Conservation (phyloP, 2,113 vertebrate species). For the Heteronetta atricapilla region DNA sequence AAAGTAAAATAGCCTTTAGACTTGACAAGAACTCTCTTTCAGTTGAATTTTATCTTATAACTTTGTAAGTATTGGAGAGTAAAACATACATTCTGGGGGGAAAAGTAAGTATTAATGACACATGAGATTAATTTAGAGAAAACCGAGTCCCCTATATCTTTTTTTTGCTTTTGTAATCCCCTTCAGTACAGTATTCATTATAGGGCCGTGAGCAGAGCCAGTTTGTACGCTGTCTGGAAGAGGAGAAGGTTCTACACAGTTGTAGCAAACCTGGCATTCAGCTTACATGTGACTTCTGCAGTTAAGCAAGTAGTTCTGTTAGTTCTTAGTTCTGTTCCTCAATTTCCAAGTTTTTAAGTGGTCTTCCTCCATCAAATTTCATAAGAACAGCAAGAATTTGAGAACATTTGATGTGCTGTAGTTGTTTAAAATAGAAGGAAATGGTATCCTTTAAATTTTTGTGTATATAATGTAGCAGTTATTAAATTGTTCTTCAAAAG, state of each 20-base stretch:
- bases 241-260: background rate
- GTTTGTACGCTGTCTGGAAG: accelerated
- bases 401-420: background rate
- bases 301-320: background rate
- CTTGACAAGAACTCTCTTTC: background rate
- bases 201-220: background rate
- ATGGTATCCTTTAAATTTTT: background rate
- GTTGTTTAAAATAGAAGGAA: constrained; percentile 13
- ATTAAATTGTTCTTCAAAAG: background rate
- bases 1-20: background rate
- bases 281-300: background rate
- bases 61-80: background rate
- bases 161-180: background rate
- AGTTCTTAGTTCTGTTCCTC: background rate
- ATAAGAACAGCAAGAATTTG: background rate
- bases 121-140: background rate
- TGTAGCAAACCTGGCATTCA: background rate
- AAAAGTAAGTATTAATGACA: background rate
- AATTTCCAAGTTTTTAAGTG: background rate
- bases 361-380: background rate
- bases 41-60: background rate
- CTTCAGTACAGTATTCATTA: accelerated
- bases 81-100: background rate
- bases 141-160: background rate
- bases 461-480: background rate